A percentile compares a stretch with the other conserved stretches of the same genome.
phyloP scores from a whole-genome alignment of 92 coral and sea anemone species.

The Actinostola sp. region DNA sequence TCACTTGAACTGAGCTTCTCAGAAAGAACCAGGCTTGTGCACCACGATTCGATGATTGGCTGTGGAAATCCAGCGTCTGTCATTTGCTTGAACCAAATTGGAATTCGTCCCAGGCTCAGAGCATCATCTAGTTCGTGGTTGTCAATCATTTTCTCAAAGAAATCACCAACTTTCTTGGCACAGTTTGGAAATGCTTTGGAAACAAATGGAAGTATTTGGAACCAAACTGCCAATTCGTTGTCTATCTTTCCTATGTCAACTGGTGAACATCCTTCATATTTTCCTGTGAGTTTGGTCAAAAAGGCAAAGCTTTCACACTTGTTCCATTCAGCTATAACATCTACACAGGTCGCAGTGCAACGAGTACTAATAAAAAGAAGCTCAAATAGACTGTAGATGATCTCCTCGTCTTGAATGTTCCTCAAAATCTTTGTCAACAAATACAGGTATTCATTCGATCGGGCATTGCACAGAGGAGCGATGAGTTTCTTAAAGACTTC shows the following conservation, averaged over 20 bases:
- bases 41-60: conserved; percentile 62
- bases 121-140: conserved; percentile 37
- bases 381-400: conserved; percentile 1
- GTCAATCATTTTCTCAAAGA: conserved; percentile 13
- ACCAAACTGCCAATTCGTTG: not conserved
- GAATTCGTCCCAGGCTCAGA: conserved; percentile 37
- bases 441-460: not conserved
- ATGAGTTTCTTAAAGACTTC: not conserved
- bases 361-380: conserved; percentile 3
- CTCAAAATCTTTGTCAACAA: conserved; percentile 23
- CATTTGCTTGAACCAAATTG: conserved; percentile 59
- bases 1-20: conserved; percentile 48
- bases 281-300: not conserved
- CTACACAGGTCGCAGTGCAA: conserved; percentile 8
- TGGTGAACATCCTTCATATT: not conserved
- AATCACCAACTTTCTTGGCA: conserved; percentile 9
- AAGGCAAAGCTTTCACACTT: conserved; percentile 14
- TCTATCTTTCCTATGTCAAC: not conserved
- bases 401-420: not conserved
- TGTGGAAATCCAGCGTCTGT: conserved; percentile 34
- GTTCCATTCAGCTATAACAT: conserved; percentile 8
- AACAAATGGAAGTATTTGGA: conserved; percentile 17
- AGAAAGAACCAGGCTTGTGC: conserved; percentile 46
- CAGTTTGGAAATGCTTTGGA: conserved; percentile 28
- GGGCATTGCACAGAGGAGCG: conserved; percentile 1